Percentiles rank a stretch among this genome's conserved stretches.
Evolutionary conservation across 2,113 vertebrate species (phyloP).

Genomic region (Gracilinanus agilis): DNA sequence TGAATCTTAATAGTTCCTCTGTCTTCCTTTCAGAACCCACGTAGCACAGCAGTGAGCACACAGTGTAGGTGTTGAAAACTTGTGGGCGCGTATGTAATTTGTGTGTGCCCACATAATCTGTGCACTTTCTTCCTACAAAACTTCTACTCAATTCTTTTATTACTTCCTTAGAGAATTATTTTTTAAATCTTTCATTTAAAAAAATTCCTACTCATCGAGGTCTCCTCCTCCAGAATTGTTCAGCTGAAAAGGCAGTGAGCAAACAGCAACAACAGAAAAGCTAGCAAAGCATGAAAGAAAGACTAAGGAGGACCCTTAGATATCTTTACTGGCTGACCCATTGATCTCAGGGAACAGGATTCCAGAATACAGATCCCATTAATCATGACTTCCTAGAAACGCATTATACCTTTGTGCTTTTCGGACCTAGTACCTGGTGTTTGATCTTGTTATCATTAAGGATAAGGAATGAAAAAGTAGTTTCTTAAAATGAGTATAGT

Average conservation of each 20-base stretch:
- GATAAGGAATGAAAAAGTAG: slow-evolving; percentile 60
- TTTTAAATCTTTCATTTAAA: neutral
- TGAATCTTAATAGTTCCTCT: slow-evolving; percentile 5
- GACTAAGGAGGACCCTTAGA: neutral
- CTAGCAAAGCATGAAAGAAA: neutral
- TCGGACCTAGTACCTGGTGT: neutral
- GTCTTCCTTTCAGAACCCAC: neutral
- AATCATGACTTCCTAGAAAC: neutral
- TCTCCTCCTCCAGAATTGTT: neutral
- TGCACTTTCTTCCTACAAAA: slow-evolving; percentile 4
- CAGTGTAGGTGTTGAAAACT: slow-evolving; percentile 4
- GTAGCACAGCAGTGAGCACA: neutral
- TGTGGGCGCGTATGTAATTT: neutral
- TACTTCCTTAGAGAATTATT: slow-evolving; percentile 4
- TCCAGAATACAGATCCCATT: neutral
- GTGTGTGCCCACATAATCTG: neutral
- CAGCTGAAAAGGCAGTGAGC: neutral
- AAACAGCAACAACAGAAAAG: neutral
- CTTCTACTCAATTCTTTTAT: neutral
- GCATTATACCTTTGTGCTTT: neutral
- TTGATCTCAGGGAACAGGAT: neutral
- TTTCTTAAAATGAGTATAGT: neutral
- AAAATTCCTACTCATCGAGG: neutral
- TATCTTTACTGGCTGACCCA: neutral
- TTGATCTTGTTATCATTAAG: slow-evolving; percentile 61